Conservation (phyloP, 2,113 vertebrate species). For the Balaenoptera acutorostrata region DNA sequence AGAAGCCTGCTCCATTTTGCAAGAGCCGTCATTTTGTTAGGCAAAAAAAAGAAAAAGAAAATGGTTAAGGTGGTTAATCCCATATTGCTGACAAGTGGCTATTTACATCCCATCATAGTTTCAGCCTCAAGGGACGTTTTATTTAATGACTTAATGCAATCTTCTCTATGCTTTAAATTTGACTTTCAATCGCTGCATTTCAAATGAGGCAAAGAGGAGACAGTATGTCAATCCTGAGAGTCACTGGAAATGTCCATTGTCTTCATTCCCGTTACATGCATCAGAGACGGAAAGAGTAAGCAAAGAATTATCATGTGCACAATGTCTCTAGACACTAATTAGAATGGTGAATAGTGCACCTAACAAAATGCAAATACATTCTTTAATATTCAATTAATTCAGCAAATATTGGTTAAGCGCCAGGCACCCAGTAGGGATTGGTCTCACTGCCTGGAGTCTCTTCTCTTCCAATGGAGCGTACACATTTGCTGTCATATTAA, state of each 20-base stretch:
- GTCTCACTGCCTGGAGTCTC: background rate
- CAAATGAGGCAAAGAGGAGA: slow-evolving; percentile 35
- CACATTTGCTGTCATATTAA: background rate
- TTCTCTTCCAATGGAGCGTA: background rate
- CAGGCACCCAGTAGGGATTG: slow-evolving; percentile 46
- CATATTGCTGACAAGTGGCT: slow-evolving; percentile 53
- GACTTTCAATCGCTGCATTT: slow-evolving; percentile 60
- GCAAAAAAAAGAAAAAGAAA: background rate
- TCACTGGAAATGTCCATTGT: slow-evolving; percentile 12
- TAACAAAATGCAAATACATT: slow-evolving; percentile 67
- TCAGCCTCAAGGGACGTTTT: slow-evolving; percentile 40
- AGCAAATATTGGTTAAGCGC: slow-evolving; percentile 56
- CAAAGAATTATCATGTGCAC: slow-evolving; percentile 11
- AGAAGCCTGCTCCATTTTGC: slow-evolving; percentile 45
- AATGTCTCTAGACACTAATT: slow-evolving; percentile 60
- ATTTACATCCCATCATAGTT: slow-evolving; percentile 52
- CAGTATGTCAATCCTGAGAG: slow-evolving; percentile 13
- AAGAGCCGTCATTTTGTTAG: slow-evolving; percentile 43
- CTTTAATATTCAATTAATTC: slow-evolving; percentile 69
- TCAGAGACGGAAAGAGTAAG: slow-evolving; percentile 46
- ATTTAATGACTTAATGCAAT: slow-evolving; percentile 59
- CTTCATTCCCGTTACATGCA: background rate
- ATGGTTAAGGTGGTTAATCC: slow-evolving; percentile 42
- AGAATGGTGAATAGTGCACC: slow-evolving; percentile 39
- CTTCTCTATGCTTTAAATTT: slow-evolving; percentile 49